Evolutionary conservation across 2,797 vertebrate species (phyloP).

Genomic region (Peromyscus aztecus): DNA sequence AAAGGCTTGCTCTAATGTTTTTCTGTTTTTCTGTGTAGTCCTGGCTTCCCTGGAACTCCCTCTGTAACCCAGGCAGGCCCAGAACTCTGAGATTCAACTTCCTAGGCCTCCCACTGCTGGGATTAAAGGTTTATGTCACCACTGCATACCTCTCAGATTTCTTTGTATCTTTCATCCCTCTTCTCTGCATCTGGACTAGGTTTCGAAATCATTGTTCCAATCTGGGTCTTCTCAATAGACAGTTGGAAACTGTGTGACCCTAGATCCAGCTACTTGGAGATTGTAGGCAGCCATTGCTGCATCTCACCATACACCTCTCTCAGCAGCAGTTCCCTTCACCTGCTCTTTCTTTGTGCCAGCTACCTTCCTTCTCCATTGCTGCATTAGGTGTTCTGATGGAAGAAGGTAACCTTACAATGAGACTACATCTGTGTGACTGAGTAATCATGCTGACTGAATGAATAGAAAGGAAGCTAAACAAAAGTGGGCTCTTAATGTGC

Average conservation of each 20-base stretch:
- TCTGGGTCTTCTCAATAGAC: background rate
- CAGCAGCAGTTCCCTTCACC: background rate
- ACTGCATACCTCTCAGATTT: background rate
- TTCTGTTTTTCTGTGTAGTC: background rate
- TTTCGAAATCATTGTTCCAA: background rate
- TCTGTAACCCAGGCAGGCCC: background rate
- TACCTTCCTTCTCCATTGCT: background rate
- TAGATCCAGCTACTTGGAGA: background rate
- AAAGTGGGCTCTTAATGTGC: slow-evolving; percentile 60
- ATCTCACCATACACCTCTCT: background rate
- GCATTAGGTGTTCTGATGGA: slow-evolving; percentile 22
- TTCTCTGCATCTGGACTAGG: background rate
- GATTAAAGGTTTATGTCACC: background rate
- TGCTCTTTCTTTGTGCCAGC: background rate
- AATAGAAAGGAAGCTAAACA: slow-evolving; percentile 69
- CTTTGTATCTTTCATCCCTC: background rate
- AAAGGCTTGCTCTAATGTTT: background rate
- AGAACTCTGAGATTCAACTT: background rate
- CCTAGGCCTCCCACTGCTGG: background rate
- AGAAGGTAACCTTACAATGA: slow-evolving; percentile 19
- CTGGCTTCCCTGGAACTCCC: too few species aligned
- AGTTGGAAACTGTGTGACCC: background rate
- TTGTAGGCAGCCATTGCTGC: too few species aligned
- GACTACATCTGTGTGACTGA: background rate
- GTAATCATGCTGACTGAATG: slow-evolving; percentile 60